Base-by-base conservation (phyloP, 2,113 vertebrate species). In the Sinocyclocheilus anshuiensis region DNA sequence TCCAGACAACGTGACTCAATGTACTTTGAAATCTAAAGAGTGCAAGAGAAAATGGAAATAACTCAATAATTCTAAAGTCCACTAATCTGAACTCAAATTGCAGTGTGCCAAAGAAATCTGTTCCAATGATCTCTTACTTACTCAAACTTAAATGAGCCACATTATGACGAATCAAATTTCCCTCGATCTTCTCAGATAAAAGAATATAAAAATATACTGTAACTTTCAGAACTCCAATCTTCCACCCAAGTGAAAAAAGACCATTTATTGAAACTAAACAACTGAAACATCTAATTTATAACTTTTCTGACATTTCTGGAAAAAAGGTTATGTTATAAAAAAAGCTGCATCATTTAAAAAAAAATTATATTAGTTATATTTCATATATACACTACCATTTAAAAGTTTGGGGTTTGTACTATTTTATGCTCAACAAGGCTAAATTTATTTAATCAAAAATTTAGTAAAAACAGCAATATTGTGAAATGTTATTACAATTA, bases 71-170 rank as follows among this genome's bases (percentile, higher is more conserved):
- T 42, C 9, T n/a, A 74, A 74, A 74, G 71, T 74, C 71, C 20
- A 74, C 36, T 42, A 74, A 74, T 42, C 10, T 42, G 36, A 74
- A 74, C 20, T 74, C 18, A 42, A 74, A 74, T 74, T 74, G 33
- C 36, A 42, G 36, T 22, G 36, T 22, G 36, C 71, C 71, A 6
- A 42, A 42, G 71, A 74, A 42, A 39, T 74, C 71, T n/a, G 36
- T 42, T 74, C 71, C 71, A 74, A 74, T 74, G 36, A 74, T 74
- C 69, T 36, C 69, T 72, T 18, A 39, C 69, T 72, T 72, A 39
- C 33, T 74, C 36, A 74, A n/a, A 74, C 36, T 42, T 74, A 72
- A 72, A 74, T 42, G 20, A 74, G 33, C 10, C 71, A 42, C 71
- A 74, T 74, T 20, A 74, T 6, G 65, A 69, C 1, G 6, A 36